A percentile compares a stretch with the other conserved stretches of the same genome.
Conservation (phyloP, 2,113 vertebrate species). For the Camelus dromedarius region DNA sequence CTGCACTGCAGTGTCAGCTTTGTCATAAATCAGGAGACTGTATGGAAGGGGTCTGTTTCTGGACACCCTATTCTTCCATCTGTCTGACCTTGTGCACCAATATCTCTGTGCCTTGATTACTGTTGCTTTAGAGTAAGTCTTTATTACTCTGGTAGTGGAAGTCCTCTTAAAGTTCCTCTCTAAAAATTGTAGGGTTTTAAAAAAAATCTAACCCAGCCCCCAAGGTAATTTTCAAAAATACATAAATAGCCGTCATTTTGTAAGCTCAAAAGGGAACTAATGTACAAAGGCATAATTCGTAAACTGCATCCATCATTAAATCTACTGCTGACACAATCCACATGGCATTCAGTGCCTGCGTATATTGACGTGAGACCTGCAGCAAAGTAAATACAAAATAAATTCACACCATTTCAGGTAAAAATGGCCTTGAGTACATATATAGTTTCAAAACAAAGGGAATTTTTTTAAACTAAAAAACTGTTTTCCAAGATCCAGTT, state of each 20-base stretch:
- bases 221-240: neutral
- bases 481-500: neutral
- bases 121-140: neutral
- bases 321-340: neutral
- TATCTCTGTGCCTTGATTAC: neutral
- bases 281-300: neutral
- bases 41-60: neutral
- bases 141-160: neutral
- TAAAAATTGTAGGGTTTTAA: neutral
- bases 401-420: neutral
- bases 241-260: slow-evolving; percentile 18
- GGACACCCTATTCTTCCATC: neutral
- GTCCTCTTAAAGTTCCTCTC: neutral
- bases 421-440: neutral
- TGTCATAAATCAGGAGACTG: neutral
- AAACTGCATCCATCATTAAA: neutral
- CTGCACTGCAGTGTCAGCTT: neutral
- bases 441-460: neutral
- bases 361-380: neutral
- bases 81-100: neutral
- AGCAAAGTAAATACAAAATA: neutral
- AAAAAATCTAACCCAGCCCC: neutral
- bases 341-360: neutral
- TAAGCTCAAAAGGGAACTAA: neutral
- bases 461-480: neutral